Evolutionary conservation across 2,797 vertebrate genomes (phyloP), one percentile per base, ranked within the genome.

Genomic region (Esox masquinongy): DNA sequence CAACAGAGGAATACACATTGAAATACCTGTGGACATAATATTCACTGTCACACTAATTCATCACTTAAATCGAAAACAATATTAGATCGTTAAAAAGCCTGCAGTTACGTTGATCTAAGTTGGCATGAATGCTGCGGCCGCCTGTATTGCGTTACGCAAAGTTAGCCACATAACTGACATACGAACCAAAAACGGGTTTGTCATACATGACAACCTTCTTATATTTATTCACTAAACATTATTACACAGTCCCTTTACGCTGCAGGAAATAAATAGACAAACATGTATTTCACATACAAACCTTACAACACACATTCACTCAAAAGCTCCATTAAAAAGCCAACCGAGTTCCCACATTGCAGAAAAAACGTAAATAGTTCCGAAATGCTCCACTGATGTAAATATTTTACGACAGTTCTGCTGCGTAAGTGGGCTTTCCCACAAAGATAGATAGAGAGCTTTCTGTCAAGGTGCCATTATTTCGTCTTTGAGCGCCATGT

Each of bases 281-380:
- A 0, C 17, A 11, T 29, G 0, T 16, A 50, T 69, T 53, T 66
- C 63, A 63, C 87, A 53, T 90, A 39, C 36, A 1, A 39, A 93
- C 91, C 92, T 91, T 82, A 74, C 78, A 70, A 74, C 69, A 85
- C 82, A 79, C 87, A 84, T 79, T 92, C 81, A 88, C 73, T 69
- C 61, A 77, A 71, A 80, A 76, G n/a, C 17, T 73, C 3, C 53
- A 78, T 8, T 31, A 78, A 79, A 80, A 50, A 70, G 50, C 56
- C 36, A 43, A 74, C 24, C 51, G 34, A 50, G 36, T 69, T 31
- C 63, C 78, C 80, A 83, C 87, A 89, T 90, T 85, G 86, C 88
- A 74, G 17, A 19, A 15, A 19, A 83, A 75, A 24, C 88, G 89
- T 89, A 89, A 92, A 91, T 8, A 34, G 70, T 36, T 29, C 2